These are phyloP conservation scores for Cyprinodon diabolis DNA, from an alignment of 2,797 vertebrate species.

Conservation along the genomic window DNA sequence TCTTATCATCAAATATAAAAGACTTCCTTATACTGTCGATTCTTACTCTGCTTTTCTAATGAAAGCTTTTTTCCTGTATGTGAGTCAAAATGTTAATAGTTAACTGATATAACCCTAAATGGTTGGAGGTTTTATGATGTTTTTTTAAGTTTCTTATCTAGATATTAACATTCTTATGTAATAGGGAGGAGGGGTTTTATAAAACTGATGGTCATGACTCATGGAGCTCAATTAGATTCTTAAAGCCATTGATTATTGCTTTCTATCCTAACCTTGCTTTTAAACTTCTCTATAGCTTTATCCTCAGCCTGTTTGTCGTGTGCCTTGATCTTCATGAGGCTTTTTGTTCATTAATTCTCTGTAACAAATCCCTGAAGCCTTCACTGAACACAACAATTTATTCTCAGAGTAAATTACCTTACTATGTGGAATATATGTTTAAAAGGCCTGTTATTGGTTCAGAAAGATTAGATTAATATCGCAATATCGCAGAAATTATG, in stretches of 20 bases:
- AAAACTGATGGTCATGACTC: neutral
- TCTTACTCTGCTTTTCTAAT: constrained; percentile 28
- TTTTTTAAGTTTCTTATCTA: neutral
- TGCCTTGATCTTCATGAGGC: neutral
- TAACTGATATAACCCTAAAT: neutral
- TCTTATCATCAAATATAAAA: constrained; percentile 36
- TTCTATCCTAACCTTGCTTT: neutral
- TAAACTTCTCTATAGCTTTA: neutral
- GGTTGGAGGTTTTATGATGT: neutral
- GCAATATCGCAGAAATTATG: too few species aligned
- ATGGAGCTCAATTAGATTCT: neutral
- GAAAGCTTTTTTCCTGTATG: constrained; percentile 24
- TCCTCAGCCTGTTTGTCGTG: neutral
- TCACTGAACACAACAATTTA: neutral
- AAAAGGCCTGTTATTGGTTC: too few species aligned
- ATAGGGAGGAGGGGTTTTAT: neutral
- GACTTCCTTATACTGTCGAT: constrained; percentile 6
- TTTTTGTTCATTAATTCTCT: neutral
- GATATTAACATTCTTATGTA: neutral
- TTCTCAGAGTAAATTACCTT: neutral
- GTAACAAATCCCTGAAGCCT: neutral
- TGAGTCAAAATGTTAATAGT: constrained; percentile 1
- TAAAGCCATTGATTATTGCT: neutral
- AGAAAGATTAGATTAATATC: too few species aligned
- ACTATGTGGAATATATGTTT: too few species aligned